Conservation (phyloP, 2,888 invertebrate genomes). For the Peribatodes rhomboidaria region DNA sequence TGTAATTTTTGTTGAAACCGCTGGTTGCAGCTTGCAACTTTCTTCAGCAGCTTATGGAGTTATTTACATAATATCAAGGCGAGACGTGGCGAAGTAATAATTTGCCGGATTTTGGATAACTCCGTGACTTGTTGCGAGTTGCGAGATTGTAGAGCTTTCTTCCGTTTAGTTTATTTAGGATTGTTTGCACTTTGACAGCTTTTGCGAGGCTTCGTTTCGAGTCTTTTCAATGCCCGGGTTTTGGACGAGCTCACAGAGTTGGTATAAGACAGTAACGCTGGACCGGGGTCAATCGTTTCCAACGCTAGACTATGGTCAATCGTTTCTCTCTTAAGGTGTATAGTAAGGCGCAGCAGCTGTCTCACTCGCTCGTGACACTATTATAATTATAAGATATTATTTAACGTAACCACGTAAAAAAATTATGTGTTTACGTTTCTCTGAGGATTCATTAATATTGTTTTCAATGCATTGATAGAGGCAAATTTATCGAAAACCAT, state of each 20-base stretch:
- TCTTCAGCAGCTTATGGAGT: slow-evolving; percentile 12
- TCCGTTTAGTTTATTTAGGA: slow-evolving; percentile 27
- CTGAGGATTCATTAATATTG: too few species aligned
- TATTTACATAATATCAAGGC: slow-evolving; percentile 25
- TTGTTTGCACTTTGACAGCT: slow-evolving; percentile 5
- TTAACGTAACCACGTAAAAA: too few species aligned
- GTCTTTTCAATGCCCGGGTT: slow-evolving; percentile 1
- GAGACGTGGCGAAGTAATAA: slow-evolving; percentile 33
- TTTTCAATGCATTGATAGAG: too few species aligned
- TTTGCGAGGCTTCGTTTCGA: not conserved
- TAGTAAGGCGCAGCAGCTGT: too few species aligned
- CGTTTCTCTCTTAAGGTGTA: too few species aligned
- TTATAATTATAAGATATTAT: too few species aligned
- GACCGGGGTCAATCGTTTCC: too few species aligned
- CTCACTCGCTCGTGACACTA: too few species aligned
- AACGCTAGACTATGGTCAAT: too few species aligned
- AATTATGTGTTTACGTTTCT: too few species aligned
- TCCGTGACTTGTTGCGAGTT: slow-evolving; percentile 23
- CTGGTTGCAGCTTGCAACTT: not conserved
- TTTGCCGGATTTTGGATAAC: slow-evolving; percentile 28
- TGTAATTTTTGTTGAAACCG: not conserved
- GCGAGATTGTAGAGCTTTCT: slow-evolving; percentile 18
- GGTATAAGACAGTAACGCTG: not conserved
- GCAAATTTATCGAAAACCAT: too few species aligned
- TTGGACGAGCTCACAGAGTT: not conserved